Evolutionary conservation across 1,140 invertebrate genomes (phyloP).

Genomic region (Meteorus sp.): DNA sequence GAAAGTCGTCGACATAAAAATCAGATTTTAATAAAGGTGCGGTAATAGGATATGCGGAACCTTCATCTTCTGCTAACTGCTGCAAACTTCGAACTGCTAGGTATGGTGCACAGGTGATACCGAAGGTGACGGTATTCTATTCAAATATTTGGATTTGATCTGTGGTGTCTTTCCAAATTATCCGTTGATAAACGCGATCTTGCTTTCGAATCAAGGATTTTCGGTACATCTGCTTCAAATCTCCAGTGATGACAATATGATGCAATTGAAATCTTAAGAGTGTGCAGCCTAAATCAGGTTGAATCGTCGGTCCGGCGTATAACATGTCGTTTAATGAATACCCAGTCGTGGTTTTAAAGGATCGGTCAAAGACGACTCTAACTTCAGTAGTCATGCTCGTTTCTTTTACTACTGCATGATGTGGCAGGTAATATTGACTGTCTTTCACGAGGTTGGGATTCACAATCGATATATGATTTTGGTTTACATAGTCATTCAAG

Average conservation of each 20-base stretch:
- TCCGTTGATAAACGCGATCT: conserved; percentile 41
- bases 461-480: conserved; percentile 32
- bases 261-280: conserved; percentile 1
- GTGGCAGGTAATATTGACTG: conserved; percentile 20
- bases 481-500: conserved; percentile 34
- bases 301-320: conserved; percentile 20
- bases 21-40: neutral
- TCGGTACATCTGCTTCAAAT: conserved; percentile 46
- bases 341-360: conserved; percentile 26
- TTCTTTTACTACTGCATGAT: conserved; percentile 9
- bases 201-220: conserved; percentile 37
- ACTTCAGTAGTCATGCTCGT: conserved; percentile 9
- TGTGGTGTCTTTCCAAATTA: conserved; percentile 20
- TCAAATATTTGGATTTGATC: neutral
- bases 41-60: neutral
- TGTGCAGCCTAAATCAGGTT: conserved; percentile 17
- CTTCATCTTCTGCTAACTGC: conserved; percentile 13
- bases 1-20: conserved; percentile 14
- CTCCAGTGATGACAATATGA: conserved; percentile 3
- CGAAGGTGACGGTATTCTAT: conserved; percentile 10
- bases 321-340: conserved; percentile 38
- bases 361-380: conserved; percentile 39
- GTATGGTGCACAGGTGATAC: conserved; percentile 1
- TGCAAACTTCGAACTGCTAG: conserved; percentile 9
- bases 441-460: neutral